Base-by-base conservation (phyloP, 1,140 invertebrate species). In the Ylistrum balloti region DNA sequence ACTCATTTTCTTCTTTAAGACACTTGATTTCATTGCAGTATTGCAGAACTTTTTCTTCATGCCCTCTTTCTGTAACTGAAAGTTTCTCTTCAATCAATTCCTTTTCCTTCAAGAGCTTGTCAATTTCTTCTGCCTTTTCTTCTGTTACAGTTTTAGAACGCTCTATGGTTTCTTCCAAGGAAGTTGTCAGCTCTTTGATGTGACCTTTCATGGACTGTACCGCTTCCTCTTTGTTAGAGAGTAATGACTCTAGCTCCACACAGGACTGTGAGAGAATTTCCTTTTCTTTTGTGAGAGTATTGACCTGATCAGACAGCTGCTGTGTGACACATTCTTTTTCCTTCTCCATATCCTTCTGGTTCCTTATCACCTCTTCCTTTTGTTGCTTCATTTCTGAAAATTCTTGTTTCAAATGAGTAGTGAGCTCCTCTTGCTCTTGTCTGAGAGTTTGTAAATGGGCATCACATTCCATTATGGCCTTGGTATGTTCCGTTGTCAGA, bases 11-110 rank as follows among this genome's bases (percentile, higher is more conserved):
- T 5, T 74, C 56, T 74, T 0, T 28, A 74, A 74, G 56, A 5
- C 17, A 17, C 56, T 74, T 74, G 22, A 74, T 74, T 74, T 74
- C 56, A 74, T 74, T 74, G n/a, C 22, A 5, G 0, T 74, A 3
- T 74, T 74, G 56, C 5, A n/a, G n/a, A 5, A 28, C 7, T n/a
- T 74, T 74, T 74, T 74, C 56, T 28, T 74, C 56, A 74, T 74
- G n/a, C 56, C 1, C 9, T 74, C n/a, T 74, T 74, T 74, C 56
- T 28, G n/a, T 74, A 28, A 11, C n/a, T 28, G n/a, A 74, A 74
- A 74, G 56, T n/a, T 74, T 74, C 56, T 74, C 56, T 28, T 74
- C 56, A 28, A 74, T 3, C 56, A 74, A 74, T 74, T 74, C 56
- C 11, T 87, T 87, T n/a, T 34, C 35, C 33, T 38, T 87, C 86